Conservation (phyloP, 2,888 invertebrate species). For the Thymelicus acteon region DNA sequence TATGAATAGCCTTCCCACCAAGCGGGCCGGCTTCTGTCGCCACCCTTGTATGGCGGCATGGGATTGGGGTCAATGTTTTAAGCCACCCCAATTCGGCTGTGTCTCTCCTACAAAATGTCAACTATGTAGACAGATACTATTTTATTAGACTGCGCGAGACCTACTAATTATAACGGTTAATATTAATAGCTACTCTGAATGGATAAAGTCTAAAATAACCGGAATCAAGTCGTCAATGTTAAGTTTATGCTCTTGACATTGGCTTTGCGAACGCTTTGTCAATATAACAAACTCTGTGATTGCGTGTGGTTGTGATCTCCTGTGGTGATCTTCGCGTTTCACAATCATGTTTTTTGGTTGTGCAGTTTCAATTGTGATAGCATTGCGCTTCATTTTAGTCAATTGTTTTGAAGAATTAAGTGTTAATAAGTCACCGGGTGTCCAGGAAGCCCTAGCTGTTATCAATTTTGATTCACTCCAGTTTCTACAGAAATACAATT, state of each 20-base stretch:
- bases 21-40: too few relatives aligned
- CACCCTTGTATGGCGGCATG: too few relatives aligned
- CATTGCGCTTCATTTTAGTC: conserved; percentile 20
- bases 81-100: too few relatives aligned
- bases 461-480: conserved; percentile 60
- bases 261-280: conserved; percentile 42
- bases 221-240: conserved; percentile 15
- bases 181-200: too few relatives aligned
- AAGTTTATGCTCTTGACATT: conserved; percentile 47
- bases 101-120: too few relatives aligned
- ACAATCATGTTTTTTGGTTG: conserved; percentile 37
- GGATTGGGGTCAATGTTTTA: too few relatives aligned
- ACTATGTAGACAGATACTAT: too few relatives aligned
- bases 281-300: conserved; percentile 43
- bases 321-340: conserved; percentile 40
- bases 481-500: conserved; percentile 64
- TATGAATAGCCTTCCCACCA: too few relatives aligned
- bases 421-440: conserved; percentile 53
- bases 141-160: too few relatives aligned
- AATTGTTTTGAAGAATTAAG: conserved; percentile 37
- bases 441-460: conserved; percentile 38
- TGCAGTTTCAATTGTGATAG: conserved; percentile 10
- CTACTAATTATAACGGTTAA: too few relatives aligned
- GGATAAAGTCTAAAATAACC: conserved; percentile 5
- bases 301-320: conserved; percentile 43